Base-by-base conservation (phyloP, 2,888 invertebrate species). In the Apamea sordens region DNA sequence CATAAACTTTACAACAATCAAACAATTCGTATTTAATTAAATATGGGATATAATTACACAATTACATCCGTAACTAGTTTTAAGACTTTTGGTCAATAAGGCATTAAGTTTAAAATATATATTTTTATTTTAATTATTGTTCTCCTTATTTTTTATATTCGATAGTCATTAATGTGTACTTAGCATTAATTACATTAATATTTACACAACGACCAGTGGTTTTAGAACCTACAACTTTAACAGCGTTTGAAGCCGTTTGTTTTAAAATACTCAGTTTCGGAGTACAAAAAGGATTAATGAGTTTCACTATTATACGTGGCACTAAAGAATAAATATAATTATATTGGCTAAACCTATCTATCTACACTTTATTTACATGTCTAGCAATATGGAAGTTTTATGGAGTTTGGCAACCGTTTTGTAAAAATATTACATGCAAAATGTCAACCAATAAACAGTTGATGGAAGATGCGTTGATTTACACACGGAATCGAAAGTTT, bases 71-170 rank as follows among this genome's bases (percentile, higher is more conserved):
- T 94, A 96, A 96, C 96, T 97, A 97, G 96, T 96, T 96, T 96
- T 96, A 95, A 96, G 96, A 96, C 96, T 96, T 85, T 97, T 97
- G 97, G 97, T 97, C 97, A 97, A 96, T 97, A 97, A 97, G 97
- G 97, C 97, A 96, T 96, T 96, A 97, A 96, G 96, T 96, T 96
- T 96, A 96, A 96, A 96, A 96, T 96, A 96, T 95, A 96, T 95
- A 93, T 94, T 94, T 94, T 92, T 92, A 94, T 93, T 96, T 96
- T 96, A 96, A 96, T 96, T 96, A 96, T 96, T 97, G 96, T 96
- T 97, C 96, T 96, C 91, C 95, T 95, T 95, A 96, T 92, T 93
- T 94, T 94, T 95, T 94, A 89, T 92, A 93, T 94, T 96, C 94
- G 95, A 94, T 95, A 95, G 77, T 89, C 80, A 92, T 94, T 89